These are phyloP conservation scores for Xylocopa sonorina DNA, from an alignment of 1,140 invertebrate species.

Conservation along the genomic window DNA sequence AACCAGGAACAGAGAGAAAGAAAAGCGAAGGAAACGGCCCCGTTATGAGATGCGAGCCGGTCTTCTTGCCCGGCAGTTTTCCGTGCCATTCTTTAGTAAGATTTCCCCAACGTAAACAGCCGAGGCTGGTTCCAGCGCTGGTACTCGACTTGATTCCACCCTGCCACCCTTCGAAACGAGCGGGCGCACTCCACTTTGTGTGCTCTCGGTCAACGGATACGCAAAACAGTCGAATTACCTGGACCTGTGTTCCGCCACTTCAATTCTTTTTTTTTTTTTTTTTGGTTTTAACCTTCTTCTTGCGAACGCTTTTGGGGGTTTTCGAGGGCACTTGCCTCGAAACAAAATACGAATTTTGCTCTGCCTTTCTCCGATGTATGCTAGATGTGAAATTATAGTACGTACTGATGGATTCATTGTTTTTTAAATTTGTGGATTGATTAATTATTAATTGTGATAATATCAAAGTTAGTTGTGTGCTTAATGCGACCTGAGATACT, in stretches of 20 bases:
- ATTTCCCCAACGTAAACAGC: conserved; percentile 72
- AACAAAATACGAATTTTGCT: background rate
- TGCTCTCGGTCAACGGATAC: conserved; percentile 48
- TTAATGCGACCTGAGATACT: too few species aligned
- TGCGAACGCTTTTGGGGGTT: background rate
- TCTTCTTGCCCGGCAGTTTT: conserved; percentile 57
- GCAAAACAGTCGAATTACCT: conserved; percentile 50
- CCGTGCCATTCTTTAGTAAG: conserved; percentile 66
- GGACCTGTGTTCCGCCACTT: conserved; percentile 8
- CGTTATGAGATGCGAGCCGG: conserved; percentile 67
- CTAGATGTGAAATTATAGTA: too few species aligned
- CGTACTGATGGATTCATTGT: too few species aligned
- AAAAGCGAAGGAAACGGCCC: conserved; percentile 43
- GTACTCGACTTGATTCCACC: conserved; percentile 61
- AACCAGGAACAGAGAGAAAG: conserved; percentile 33
- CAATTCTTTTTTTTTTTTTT: background rate
- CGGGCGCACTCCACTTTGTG: conserved; percentile 52
- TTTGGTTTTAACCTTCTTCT: background rate
- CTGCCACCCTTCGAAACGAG: conserved; percentile 55
- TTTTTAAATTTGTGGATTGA: too few species aligned
- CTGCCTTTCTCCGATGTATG: too few species aligned
- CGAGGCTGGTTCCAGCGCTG: conserved; percentile 54
- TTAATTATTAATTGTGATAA: too few species aligned
- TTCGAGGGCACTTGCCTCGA: background rate
- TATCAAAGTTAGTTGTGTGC: too few species aligned